A percentile compares a stretch with the other conserved stretches of the same genome.
These are phyloP conservation scores for Protonibea diacanthus DNA, from an alignment of 2,797 vertebrate genomes.

Conservation along the genomic window DNA sequence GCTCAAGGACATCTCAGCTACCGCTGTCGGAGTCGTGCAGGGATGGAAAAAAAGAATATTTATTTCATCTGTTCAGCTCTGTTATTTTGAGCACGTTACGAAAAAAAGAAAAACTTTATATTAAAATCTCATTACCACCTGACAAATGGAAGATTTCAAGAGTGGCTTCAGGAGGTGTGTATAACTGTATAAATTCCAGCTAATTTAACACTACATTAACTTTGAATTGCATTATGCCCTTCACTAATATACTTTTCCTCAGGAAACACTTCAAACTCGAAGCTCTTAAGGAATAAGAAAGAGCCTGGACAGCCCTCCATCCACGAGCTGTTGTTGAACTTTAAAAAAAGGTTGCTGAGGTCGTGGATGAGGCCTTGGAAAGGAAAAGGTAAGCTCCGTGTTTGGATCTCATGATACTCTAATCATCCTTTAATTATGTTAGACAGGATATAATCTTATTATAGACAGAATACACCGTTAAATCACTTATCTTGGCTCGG, in stretches of 20 bases:
- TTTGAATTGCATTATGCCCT: conserved; percentile 23
- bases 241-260: background rate
- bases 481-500: conserved; percentile 45
- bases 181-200: conserved; percentile 1
- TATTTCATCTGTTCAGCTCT: background rate
- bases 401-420: conserved; percentile 41
- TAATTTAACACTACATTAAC: conserved; percentile 24
- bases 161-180: background rate
- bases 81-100: conserved; percentile 8
- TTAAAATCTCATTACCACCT: conserved; percentile 29
- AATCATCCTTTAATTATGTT: conserved; percentile 52
- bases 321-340: background rate
- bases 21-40: conserved; percentile 3
- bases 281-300: background rate
- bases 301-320: background rate
- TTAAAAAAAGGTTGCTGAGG: conserved; percentile 11
- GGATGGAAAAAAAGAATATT: background rate
- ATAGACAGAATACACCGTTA: conserved; percentile 45
- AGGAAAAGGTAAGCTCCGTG: conserved; percentile 16
- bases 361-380: conserved; percentile 17
- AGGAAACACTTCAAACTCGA: background rate
- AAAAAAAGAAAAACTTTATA: background rate
- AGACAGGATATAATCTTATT: conserved; percentile 55
- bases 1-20: conserved; percentile 33
- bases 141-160: conserved; percentile 14